Conservation (phyloP, 2,797 vertebrate species). For the Acridotheres tristis region DNA sequence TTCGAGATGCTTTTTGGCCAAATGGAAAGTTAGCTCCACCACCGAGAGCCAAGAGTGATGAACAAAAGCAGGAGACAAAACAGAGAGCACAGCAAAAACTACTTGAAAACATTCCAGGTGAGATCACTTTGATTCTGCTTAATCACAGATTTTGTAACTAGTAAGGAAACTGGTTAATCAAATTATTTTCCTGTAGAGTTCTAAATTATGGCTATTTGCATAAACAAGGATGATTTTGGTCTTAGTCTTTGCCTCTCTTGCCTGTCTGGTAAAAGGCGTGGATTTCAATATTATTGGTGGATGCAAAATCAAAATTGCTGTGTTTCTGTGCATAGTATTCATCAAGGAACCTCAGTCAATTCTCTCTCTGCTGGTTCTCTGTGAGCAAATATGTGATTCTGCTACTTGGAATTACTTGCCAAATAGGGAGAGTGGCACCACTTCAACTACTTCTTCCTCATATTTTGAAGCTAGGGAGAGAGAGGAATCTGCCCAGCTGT, state of each 20-base stretch:
- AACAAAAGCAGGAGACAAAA: conserved; percentile 88
- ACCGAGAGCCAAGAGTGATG: conserved; percentile 77
- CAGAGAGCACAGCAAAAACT: conserved; percentile 95
- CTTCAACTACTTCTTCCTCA: neutral
- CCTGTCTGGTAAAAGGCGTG: neutral
- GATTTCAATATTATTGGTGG: neutral
- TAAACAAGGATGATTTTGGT: neutral
- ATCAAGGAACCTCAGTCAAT: neutral
- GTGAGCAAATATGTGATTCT: neutral
- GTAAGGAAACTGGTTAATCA: neutral
- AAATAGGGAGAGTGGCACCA: neutral
- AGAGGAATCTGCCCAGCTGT: neutral
- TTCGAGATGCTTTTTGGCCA: conserved; percentile 96
- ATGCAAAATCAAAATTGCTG: neutral
- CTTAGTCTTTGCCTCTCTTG: neutral
- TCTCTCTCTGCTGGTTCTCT: neutral
- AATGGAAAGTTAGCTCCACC: conserved; percentile 88
- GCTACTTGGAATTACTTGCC: neutral
- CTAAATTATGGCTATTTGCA: neutral
- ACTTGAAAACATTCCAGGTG: conserved; percentile 98
- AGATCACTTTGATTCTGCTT: neutral
- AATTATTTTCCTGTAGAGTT: neutral
- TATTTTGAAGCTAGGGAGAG: neutral
- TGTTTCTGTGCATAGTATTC: neutral
- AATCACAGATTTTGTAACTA: neutral